Base-by-base conservation (phyloP, 2,113 vertebrate genomes). In the Shinisaurus crocodilurus region DNA sequence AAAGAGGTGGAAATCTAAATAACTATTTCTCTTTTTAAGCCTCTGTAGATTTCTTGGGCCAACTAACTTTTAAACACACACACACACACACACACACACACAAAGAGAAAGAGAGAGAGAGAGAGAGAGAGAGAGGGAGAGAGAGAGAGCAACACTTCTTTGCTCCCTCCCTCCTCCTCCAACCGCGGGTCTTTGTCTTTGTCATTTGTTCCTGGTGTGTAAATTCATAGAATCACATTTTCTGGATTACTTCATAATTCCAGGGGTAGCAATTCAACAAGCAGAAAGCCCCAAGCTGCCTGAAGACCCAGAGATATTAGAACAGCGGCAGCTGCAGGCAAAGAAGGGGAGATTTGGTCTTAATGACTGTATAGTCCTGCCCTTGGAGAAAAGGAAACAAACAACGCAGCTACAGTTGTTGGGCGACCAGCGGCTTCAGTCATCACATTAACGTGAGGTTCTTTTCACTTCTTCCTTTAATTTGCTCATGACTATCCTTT, bases 311-410 rank as follows among this genome's bases (percentile, higher is more conserved):
- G 85, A 87, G 37, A 63, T 65, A 29, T 34, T 20, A 48, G 67
- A 74, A 60, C 67, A 82, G 34, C 23, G 40, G 77, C 50, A 72
- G 69, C 50, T 87, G 50, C 85, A 65, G 80, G 54, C 32, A 45
- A 82, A 74, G 65, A 82, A 82, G 45, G 84, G 77, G 77, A 88
- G 79, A 82, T 88, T 88, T 75, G 79, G 79, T 74, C 69, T 74
- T 74, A 89, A 83, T 70, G 79, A 60, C 67, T 57, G 87, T 60
- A 89, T 48, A 63, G 67, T 87, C 67, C 77, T 86, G 32, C 77
- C 89, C 89, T 86, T 82, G 69, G 57, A 90, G 89, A 65, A 87
- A 87, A 65, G 77, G 77, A 87, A 82, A 90, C 75, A 90, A 90
- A 90, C 76, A 90, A 48, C 20, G n/a, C 37, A 72, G 67, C 84